These are phyloP conservation scores for Ptilodon capucinus DNA, from an alignment of 2,888 invertebrate genomes.

Conservation along the genomic window DNA sequence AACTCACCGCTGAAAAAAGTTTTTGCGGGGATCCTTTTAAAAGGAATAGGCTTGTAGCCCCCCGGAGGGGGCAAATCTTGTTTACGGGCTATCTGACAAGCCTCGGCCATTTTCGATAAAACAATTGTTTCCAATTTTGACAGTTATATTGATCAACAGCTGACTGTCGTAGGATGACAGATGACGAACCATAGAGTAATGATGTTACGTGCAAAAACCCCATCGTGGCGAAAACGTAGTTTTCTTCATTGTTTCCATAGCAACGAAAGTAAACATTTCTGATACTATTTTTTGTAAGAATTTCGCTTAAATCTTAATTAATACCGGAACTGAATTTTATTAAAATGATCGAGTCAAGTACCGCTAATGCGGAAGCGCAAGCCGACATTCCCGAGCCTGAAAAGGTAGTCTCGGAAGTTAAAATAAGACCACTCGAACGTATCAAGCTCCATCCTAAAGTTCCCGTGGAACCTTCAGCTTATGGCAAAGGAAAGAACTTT, in stretches of 20 bases:
- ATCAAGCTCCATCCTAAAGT: conserved; percentile 65
- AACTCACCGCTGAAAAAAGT: conserved; percentile 86
- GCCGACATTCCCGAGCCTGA: conserved; percentile 61
- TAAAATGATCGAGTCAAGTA: conserved; percentile 34
- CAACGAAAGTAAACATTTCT: background rate
- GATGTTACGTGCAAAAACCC: background rate
- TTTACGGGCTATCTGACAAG: conserved; percentile 54
- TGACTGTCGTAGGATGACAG: too few relatives aligned
- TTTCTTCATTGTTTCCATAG: too few relatives aligned
- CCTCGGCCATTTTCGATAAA: conserved; percentile 64
- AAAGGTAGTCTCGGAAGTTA: conserved; percentile 49
- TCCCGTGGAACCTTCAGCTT: conserved; percentile 66
- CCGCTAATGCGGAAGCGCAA: conserved; percentile 55
- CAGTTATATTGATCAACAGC: conserved; percentile 9
- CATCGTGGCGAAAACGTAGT: too few relatives aligned
- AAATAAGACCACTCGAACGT: conserved; percentile 65
- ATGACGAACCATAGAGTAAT: background rate
- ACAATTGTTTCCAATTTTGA: conserved; percentile 13
- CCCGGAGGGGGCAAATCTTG: conserved; percentile 98
- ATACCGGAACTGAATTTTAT: background rate
- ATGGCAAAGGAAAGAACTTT: conserved; percentile 64
- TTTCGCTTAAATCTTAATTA: background rate
- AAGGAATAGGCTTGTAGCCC: conserved; percentile 92
- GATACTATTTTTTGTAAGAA: background rate
- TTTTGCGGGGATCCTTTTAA: conserved; percentile 87